Base-by-base conservation (phyloP, 1,140 invertebrate species). In the Aphaenogaster rudis region DNA sequence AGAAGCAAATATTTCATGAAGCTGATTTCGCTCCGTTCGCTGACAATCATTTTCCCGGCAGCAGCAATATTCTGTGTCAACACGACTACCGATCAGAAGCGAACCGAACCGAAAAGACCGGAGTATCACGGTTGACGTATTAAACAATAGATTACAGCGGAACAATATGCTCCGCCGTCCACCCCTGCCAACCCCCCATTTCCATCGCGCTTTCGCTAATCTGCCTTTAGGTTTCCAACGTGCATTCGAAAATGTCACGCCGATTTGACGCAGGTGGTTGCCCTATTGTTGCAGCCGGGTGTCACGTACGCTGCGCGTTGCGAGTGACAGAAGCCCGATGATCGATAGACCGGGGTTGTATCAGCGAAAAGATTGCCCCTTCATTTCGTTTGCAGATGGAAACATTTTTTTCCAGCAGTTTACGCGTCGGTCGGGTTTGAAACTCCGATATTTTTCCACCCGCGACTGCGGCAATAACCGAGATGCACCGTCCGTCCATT, bases 131-230 rank as follows among this genome's bases (percentile, higher is more conserved):
- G 77, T 84, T 87, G 81, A 87, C 52, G 77, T 66, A 90, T 88
- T 88, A 91, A 91, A 93, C 92, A 93, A 93, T 93, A 87, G 86
- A 85, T 79, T 86, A 90, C 84, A 76, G 78, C 59, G 54, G 86
- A 87, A 93, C 92, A 92, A 93, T 93, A 89, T 81, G 87, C 28
- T 66, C 69, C 67, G 84, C 52, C 71, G 84, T 69, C 77, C 77
- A 42, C 33, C 74, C 74, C 33, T 6, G 15, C 8, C 48, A 28
- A 28, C 17, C 8, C 4, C 42, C 61, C 72, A 21, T 42, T 45
- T 80, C 80, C 79, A 33, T 15, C 80, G 42, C 17, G 69, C 52
- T 42, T 87, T 85, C 86, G 63, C 72, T 92, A 91, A 93, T 88
- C 86, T 88, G 86, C 86, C 87, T 90, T 91, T 91, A 89, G 90